Evolutionary conservation across 2,888 invertebrate species (phyloP).

Genomic region (Scaptomyza parva): DNA sequence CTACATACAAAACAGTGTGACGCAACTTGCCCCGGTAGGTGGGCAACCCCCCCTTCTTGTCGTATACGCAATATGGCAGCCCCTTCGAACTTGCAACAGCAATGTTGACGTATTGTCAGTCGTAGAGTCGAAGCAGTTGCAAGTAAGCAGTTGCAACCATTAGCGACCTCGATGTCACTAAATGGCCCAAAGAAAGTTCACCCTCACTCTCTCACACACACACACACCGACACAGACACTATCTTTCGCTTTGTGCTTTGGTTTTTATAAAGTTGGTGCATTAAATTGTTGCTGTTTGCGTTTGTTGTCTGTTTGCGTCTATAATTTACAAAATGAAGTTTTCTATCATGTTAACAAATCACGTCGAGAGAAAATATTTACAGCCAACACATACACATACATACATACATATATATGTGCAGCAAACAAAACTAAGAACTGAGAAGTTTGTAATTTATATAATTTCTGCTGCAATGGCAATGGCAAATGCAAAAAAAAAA

Average conservation of each 20-base stretch:
- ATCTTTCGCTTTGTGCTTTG: neutral
- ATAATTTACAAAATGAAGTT: constrained; percentile 69
- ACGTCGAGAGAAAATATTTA: constrained; percentile 65
- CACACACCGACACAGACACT: neutral
- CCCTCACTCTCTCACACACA: neutral
- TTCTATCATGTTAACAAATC: constrained; percentile 82
- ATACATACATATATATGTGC: constrained; percentile 15
- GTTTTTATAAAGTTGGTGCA: constrained; percentile 43
- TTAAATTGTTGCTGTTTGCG: constrained; percentile 40
- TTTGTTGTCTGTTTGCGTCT: constrained; percentile 50
- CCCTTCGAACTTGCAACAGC: neutral
- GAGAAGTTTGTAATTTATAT: constrained; percentile 79
- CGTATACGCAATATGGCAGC: constrained; percentile 52
- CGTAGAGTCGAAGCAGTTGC: neutral
- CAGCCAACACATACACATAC: constrained; percentile 11
- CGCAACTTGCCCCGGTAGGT: constrained; percentile 9
- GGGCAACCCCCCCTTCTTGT: constrained; percentile 5
- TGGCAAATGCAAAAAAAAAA: too few relatives aligned
- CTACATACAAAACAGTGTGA: constrained; percentile 21
- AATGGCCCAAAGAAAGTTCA: constrained; percentile 40
- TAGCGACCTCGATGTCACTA: constrained; percentile 38
- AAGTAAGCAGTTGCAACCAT: constrained; percentile 31
- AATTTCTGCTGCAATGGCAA: constrained; percentile 65
- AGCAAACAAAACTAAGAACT: constrained; percentile 49
- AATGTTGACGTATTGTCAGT: constrained; percentile 23